These are phyloP conservation scores for Turritopsis rubra DNA, from an alignment of 30 jellyfish, hydroid and myxozoan species.

Conservation along the genomic window DNA sequence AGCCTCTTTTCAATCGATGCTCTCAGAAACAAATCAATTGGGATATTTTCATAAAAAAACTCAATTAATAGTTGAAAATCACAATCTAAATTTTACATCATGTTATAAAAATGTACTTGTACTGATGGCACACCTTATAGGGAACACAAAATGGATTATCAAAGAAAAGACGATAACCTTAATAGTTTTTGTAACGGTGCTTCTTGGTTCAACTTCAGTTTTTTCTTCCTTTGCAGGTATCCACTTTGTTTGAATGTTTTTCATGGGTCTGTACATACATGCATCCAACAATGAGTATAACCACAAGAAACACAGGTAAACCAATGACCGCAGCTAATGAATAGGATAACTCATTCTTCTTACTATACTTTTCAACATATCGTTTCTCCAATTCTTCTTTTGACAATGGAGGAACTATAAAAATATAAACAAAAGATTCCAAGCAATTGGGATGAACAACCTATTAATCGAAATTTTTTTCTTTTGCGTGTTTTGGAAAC, in stretches of 20 bases:
- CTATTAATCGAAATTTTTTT: not conserved
- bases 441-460: not conserved
- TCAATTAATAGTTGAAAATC: too few relatives aligned
- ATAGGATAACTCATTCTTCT: not conserved
- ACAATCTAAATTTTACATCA: too few relatives aligned
- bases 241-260: not conserved
- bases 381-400: not conserved
- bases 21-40: too few relatives aligned
- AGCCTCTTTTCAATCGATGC: too few relatives aligned
- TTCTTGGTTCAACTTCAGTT: not conserved
- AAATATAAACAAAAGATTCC: not conserved
- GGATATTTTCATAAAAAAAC: too few relatives aligned
- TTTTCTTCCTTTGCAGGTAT: not conserved
- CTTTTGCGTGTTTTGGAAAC: not conserved
- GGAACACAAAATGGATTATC: too few relatives aligned
- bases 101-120: too few relatives aligned
- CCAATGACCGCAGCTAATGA: conserved; percentile 1
- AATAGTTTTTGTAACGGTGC: not conserved
- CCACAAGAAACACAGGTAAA: conserved; percentile 7
- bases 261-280: not conserved
- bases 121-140: too few relatives aligned
- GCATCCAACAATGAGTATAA: not conserved
- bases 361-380: not conserved
- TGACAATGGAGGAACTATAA: conserved; percentile 10
- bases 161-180: too few relatives aligned